phyloP scores from a whole-genome alignment of 2,888 invertebrate species.

The Parnassius orleans region DNA sequence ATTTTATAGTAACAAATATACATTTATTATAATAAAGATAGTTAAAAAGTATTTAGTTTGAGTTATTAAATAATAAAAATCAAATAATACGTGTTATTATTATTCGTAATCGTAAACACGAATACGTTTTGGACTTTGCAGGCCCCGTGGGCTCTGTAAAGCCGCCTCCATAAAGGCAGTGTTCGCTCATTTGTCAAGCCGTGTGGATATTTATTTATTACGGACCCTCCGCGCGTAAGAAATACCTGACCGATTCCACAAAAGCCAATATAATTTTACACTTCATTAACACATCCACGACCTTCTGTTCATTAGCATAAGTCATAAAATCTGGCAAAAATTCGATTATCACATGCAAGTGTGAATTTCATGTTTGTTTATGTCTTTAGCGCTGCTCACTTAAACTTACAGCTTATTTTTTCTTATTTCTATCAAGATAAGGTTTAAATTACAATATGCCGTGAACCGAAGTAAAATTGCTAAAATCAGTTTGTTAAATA shows the following conservation, averaged over 20 bases:
- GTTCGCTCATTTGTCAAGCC: constrained; percentile 77
- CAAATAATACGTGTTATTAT: too few relatives aligned
- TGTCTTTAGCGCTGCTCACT: constrained; percentile 34
- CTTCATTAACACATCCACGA: constrained; percentile 10
- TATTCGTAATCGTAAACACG: too few relatives aligned
- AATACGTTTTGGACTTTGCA: neutral
- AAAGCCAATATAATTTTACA: constrained; percentile 27
- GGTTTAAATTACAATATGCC: constrained; percentile 5
- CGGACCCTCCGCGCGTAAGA: constrained; percentile 68
- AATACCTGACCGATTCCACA: constrained; percentile 52
- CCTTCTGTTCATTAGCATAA: constrained; percentile 32
- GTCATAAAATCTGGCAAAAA: constrained; percentile 32
- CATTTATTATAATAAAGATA: too few relatives aligned
- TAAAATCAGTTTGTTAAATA: constrained; percentile 43
- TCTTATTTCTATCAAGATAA: constrained; percentile 12
- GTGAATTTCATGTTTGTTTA: constrained; percentile 34
- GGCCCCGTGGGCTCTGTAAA: constrained; percentile 39
- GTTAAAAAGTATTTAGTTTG: too few relatives aligned
- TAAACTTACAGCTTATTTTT: constrained; percentile 20
- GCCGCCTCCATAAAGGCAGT: constrained; percentile 67
- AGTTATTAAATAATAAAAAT: too few relatives aligned
- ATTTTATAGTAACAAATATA: too few relatives aligned
- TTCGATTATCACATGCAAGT: constrained; percentile 11
- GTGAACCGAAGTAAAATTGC: constrained; percentile 17
- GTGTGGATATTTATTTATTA: constrained; percentile 75